phyloP scores from a whole-genome alignment of 1,140 invertebrate genomes.

The Drosophila sturtevanti region DNA sequence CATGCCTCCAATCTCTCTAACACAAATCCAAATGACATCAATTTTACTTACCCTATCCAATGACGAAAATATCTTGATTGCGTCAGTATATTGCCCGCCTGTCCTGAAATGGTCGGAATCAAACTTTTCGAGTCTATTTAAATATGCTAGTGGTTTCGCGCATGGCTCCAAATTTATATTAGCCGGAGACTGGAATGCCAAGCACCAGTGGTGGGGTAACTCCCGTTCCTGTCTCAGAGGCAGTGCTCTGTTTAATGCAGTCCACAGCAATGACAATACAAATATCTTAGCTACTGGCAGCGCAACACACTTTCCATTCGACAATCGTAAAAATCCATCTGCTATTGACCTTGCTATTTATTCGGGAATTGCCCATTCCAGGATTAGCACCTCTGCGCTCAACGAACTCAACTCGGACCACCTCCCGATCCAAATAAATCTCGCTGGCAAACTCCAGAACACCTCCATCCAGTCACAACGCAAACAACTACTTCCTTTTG shows the following conservation, averaged over 20 bases:
- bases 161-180: not conserved
- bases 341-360: not conserved
- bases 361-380: not conserved
- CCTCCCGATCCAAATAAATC: not conserved
- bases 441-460: not conserved
- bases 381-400: not conserved
- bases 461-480: too few relatives aligned
- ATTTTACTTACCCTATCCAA: not conserved
- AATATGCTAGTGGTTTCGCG: not conserved
- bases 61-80: slow-evolving; percentile 1
- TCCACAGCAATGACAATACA: not conserved
- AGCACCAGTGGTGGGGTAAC: slow-evolving; percentile 8
- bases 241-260: not conserved
- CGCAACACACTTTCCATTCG: not conserved
- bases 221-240: not conserved
- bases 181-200: not conserved
- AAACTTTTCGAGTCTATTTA: not conserved
- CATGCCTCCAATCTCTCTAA: not conserved
- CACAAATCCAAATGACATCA: not conserved
- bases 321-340: not conserved
- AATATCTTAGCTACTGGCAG: slow-evolving; percentile 1
- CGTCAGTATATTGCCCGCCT: slow-evolving; percentile 17
- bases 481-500: too few relatives aligned
- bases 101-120: not conserved
- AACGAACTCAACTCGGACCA: not conserved